Evolutionary conservation across 2,888 invertebrate genomes (phyloP), one percentile per base, ranked within the genome.

Genomic region (Drosophila setosimentum): DNA sequence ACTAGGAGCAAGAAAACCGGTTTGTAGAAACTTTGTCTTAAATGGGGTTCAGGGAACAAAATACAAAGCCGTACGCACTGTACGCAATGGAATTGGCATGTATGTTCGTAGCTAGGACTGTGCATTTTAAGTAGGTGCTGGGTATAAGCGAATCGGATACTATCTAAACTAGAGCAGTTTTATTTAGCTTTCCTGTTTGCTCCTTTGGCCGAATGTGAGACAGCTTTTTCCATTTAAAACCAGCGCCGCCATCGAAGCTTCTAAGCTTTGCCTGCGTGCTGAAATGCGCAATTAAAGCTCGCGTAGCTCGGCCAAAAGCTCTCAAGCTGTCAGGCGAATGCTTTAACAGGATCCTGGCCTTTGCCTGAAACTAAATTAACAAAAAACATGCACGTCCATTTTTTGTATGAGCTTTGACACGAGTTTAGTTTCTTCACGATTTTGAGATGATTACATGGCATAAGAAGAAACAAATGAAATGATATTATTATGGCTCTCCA

Each of bases 171-270:
- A 30, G 16, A 11, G 6, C 27, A 37, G n/a, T n/a, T 8, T 29
- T 29, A 35, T 11, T 27, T 55, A 35, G 24, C 18, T 55, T n/a
- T 37, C 55, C 53, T 24, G 10, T 55, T 30, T 21, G n/a, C 29
- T n/a, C 27, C 29, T 27, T 50, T 40, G 30, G 21, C 18, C 35
- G 40, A 51, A 27, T 58, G 35, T 40, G 37, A n/a, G 24, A 55
- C 13, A 77, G 73, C 74, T 65, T 76, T 80, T 42, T n/a, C 24
- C 16, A 29, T 72, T 63, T 7, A 67, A 87, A 87, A 74, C 60
- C 61, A 74, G 74, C 84, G 81, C 84, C 80, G 65, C 11, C 40
- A 1, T n/a, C 3, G 32, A 2, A 70, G 63, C 76, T 68, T 57
- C 40, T 2, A 13, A 72, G 78, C 82, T 84, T 74, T 68, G 18